phyloP scores from a whole-genome alignment of 2,888 invertebrate genomes.

The Agriopis aurantiaria region DNA sequence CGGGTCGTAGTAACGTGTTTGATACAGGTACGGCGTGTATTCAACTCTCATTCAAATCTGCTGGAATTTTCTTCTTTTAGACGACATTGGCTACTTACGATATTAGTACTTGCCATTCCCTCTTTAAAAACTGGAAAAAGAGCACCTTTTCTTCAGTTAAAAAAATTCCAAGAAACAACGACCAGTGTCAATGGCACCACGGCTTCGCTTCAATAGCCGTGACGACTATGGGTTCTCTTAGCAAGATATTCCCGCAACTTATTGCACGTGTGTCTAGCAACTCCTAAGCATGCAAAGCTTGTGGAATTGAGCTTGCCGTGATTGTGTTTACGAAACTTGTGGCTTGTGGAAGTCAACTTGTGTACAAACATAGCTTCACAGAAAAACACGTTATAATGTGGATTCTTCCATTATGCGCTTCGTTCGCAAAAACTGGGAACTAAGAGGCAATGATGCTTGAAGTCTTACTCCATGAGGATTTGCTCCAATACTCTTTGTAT shows the following conservation, averaged over 20 bases:
- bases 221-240: conserved; percentile 34
- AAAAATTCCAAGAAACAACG: neutral
- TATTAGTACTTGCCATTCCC: too few species aligned
- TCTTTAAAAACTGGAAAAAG: too few species aligned
- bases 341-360: neutral
- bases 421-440: conserved; percentile 14
- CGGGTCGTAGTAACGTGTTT: neutral
- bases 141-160: neutral
- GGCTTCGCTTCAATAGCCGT: conserved; percentile 42
- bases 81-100: too few species aligned
- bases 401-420: conserved; percentile 12
- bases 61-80: too few species aligned
- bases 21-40: neutral
- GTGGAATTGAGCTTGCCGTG: neutral
- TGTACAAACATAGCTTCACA: conserved; percentile 7
- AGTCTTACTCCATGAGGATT: conserved; percentile 7
- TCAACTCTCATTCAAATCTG: neutral
- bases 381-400: conserved; percentile 15
- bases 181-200: conserved; percentile 43
- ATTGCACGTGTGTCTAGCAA: neutral
- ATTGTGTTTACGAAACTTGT: neutral
- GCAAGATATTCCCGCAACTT: neutral
- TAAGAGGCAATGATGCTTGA: conserved; percentile 28
- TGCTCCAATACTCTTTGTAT: conserved; percentile 11
- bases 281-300: neutral